Evolutionary conservation across 1,140 invertebrate genomes (phyloP), one percentile per base, ranked within the genome.

Genomic region (Drosophila varians): DNA sequence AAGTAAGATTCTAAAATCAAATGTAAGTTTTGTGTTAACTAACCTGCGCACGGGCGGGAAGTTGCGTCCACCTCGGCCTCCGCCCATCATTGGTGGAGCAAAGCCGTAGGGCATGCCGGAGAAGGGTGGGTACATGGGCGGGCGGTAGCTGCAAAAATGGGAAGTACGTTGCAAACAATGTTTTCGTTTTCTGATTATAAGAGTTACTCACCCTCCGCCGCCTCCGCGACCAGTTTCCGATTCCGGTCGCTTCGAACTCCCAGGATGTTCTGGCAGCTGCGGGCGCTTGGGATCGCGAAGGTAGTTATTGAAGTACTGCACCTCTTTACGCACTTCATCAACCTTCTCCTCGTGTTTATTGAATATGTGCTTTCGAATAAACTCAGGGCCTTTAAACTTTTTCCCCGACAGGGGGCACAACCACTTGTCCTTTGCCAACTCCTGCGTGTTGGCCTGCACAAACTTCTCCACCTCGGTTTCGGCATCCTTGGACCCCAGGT

Each of bases 301-400:
- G 92, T 99, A 99, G 91, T 99, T 99, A 92, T 99, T 99, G 92
- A 99, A 99, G 92, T 98, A 99, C 64, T 97, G 94, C 42, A 98
- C 98, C 92, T 99, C 98, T 82, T 98, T 97, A 71, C 96, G 96
- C 0, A 99, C 98, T 92, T 99, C 98, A 12, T 99, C 97, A 16
- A 99, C 95, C 92, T 99, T 99, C 77, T 99, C 99, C 0, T 91
- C 94, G 90, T 99, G 98, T 88, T 99, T 99, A 90, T 99, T 99
- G 74, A 98, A 96, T 40, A 99, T 99, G 90, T 99, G 99, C 91
- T 99, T 99, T 26, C 97, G 95, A 9, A 99, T 98, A 92, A 99
- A 99, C 89, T 99, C 98, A 0, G 99, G 98, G 0, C 98, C 99
- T 92, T 99, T 99, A 92, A 99, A 99, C 91, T 99, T 99, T 91